Evolutionary conservation across 2,888 invertebrate genomes (phyloP).

Genomic region (Nomada hirtipes): DNA sequence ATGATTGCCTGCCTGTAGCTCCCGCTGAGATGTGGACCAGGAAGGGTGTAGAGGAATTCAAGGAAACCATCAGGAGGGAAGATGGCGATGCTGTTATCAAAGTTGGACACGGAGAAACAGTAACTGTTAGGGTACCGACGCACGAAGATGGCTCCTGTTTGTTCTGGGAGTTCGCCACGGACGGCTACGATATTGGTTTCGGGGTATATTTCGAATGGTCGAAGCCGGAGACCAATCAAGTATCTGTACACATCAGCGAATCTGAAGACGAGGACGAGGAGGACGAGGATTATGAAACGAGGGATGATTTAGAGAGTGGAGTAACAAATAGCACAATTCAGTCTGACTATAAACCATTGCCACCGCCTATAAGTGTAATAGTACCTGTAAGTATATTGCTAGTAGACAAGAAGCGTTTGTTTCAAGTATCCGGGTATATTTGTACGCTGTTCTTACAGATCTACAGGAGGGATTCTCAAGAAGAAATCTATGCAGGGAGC

Average conservation of each 20-base stretch:
- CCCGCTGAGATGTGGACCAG: conserved; percentile 98
- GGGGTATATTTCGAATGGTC: conserved; percentile 99
- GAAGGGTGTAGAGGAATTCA: conserved; percentile 95
- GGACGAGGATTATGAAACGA: conserved; percentile 87
- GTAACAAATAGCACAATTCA: conserved; percentile 73
- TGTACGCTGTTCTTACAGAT: conserved; percentile 85
- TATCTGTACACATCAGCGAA: conserved; percentile 98
- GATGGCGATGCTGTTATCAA: conserved; percentile 95
- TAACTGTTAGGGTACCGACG: conserved; percentile 98
- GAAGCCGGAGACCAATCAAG: conserved; percentile 92
- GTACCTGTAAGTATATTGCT: conserved; percentile 77
- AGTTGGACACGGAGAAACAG: conserved; percentile 98
- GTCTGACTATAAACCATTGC: conserved; percentile 77
- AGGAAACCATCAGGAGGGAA: conserved; percentile 92
- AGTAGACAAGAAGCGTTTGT: neutral
- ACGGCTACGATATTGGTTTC: conserved; percentile 98
- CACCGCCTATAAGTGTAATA: conserved; percentile 80
- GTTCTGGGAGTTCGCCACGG: conserved; percentile 99
- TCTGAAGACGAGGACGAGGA: conserved; percentile 96
- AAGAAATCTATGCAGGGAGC: conserved; percentile 98
- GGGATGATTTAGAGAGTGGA: conserved; percentile 86
- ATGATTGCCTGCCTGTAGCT: conserved; percentile 86
- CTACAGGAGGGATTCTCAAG: conserved; percentile 98
- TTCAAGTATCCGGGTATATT: neutral
- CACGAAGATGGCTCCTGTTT: conserved; percentile 96